Base-by-base conservation (phyloP, 2,888 invertebrate species). In the Galerucella calmariensis region DNA sequence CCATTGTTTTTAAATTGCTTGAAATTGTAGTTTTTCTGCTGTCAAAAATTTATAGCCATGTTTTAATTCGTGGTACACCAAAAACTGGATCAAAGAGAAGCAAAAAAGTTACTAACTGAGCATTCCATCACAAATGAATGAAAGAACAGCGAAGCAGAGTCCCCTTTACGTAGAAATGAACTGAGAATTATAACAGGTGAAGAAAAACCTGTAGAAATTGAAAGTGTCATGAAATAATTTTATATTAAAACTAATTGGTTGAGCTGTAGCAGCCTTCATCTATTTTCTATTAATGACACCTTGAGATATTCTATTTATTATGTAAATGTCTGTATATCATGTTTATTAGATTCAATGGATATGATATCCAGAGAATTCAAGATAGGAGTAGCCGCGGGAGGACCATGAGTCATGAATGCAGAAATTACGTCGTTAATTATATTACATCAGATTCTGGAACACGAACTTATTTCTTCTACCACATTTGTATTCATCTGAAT, bases 401-500 rank as follows among this genome's bases (percentile, higher is more conserved):
- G 44, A 70, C 53, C 63, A 63, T n/a, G 10, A 41, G 53, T 35
- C 69, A 70, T 70, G 62, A 70, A 51, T 70, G 63, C 62, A 62
- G 53, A 53, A 63, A 70, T 63, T 63, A 70, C 35, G 53, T 20
- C 1, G 20, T 70, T 70, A 70, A 70, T 63, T 70, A 63, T 51
- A n/a, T 63, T 63, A 51, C 69, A 63, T 70, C 27, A 35, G 62
- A 48, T 41, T 61, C 61, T 48, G 62, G 27, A 69, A 51, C 48
- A 24, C 53, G 51, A 63, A 70, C 70, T 63, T 70, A 70, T 70
- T 70, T 70, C 70, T 63, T 63, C n/a, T 11, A 63, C 51, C 63
- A 70, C 63, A 46, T 11, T 16, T 51, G 35, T 44, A 53, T 53
- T 62, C 14, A 53, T 53, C 16, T 20, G 35, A 27, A 53, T 59